These are phyloP conservation scores for Mus minutoides DNA, from an alignment of 2,797 vertebrate species.

Conservation along the genomic window DNA sequence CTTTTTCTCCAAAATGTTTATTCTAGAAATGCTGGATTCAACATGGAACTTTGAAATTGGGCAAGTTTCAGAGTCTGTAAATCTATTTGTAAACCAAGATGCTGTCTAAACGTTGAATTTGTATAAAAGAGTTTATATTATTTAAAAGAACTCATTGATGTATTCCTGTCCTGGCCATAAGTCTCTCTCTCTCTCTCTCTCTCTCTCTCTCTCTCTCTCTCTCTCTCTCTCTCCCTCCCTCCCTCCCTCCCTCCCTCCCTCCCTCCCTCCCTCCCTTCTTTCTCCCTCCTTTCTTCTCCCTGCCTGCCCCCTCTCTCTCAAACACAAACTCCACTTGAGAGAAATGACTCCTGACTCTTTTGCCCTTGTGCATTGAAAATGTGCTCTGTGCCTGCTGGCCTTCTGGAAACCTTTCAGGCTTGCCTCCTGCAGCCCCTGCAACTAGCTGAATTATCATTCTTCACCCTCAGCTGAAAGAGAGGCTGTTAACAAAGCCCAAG, in stretches of 20 bases:
- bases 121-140: neutral
- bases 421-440: neutral
- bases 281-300: neutral
- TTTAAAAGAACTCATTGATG: neutral
- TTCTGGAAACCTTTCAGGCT: slow-evolving; percentile 55
- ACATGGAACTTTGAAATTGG: slow-evolving; percentile 8
- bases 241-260: neutral
- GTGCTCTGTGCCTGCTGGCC: slow-evolving; percentile 34
- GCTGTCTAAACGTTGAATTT: slow-evolving; percentile 43
- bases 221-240: neutral
- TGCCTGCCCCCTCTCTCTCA: neutral
- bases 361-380: slow-evolving; percentile 56
- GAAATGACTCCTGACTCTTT: slow-evolving; percentile 54
- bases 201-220: neutral
- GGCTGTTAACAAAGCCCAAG: slow-evolving; percentile 48
- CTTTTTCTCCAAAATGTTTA: neutral
- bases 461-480: slow-evolving; percentile 40
- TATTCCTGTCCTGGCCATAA: neutral
- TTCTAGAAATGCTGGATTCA: slow-evolving; percentile 5
- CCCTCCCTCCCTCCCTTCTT: neutral
- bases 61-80: neutral
- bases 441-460: slow-evolving; percentile 57
- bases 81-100: slow-evolving; percentile 14
- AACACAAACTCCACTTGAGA: neutral
- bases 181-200: neutral